A percentile compares a stretch with the other conserved stretches of the same genome.
Conservation (phyloP, 2,797 vertebrate genomes). For the Tragopan temminckii region DNA sequence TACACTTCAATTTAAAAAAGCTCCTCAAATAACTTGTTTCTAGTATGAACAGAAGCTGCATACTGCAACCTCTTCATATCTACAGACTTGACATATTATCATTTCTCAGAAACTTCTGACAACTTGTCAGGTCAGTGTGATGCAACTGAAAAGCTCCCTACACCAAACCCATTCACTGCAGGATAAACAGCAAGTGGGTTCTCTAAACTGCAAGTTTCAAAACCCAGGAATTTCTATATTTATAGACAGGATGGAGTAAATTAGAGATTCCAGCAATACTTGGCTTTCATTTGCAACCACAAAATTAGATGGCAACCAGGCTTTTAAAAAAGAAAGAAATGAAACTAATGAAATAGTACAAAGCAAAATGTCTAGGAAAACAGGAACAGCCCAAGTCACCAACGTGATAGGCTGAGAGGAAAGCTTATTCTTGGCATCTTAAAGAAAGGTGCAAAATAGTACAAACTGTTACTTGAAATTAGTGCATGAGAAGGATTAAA, state of each 20-base stretch:
- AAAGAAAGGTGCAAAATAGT: not conserved
- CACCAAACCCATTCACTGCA: not conserved
- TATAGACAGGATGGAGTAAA: slow-evolving; percentile 27
- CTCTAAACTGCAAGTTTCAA: not conserved
- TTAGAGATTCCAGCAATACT: slow-evolving; percentile 3
- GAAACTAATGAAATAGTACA: not conserved
- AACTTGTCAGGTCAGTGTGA: not conserved
- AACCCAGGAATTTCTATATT: not conserved
- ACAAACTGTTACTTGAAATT: slow-evolving; percentile 16
- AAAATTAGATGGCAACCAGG: not conserved
- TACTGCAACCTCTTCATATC: not conserved
- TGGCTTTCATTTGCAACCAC: slow-evolving; percentile 15
- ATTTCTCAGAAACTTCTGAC: not conserved
- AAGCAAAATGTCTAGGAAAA: not conserved
- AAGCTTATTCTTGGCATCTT: not conserved
- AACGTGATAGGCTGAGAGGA: not conserved
- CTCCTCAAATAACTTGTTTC: accelerated
- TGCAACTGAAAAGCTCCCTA: not conserved
- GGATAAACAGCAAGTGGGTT: not conserved
- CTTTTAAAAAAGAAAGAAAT: not conserved
- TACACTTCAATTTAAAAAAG: not conserved
- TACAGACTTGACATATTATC: not conserved
- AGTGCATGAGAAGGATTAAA: not conserved
- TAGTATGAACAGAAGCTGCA: not conserved
- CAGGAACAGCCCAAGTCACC: not conserved